Evolutionary conservation across 2,888 invertebrate species (phyloP).

Genomic region (Cartodere bifasciata): DNA sequence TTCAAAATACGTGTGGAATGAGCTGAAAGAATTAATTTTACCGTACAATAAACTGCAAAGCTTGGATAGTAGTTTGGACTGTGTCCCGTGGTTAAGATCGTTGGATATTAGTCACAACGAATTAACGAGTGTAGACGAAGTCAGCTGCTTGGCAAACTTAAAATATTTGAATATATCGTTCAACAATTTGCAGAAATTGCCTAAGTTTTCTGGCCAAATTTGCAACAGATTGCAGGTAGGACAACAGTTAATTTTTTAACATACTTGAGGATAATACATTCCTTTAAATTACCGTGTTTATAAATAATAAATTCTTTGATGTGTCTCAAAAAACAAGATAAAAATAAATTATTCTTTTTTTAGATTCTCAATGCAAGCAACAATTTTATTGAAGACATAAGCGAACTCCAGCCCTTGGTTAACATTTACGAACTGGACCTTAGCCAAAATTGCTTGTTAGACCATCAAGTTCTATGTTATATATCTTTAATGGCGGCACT

Average conservation of each 20-base stretch:
- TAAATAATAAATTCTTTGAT: neutral
- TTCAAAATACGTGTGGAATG: constrained; percentile 48
- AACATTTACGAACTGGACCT: constrained; percentile 47
- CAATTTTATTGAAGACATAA: constrained; percentile 50
- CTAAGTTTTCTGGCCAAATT: constrained; percentile 43
- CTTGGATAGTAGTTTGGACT: constrained; percentile 45
- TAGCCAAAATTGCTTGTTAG: constrained; percentile 48
- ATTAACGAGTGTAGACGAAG: constrained; percentile 39
- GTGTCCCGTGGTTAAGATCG: constrained; percentile 46
- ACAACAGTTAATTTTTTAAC: constrained; percentile 5
- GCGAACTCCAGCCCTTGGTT: constrained; percentile 40
- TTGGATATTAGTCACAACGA: constrained; percentile 54
- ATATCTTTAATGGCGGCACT: constrained; percentile 42
- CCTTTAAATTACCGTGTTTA: neutral
- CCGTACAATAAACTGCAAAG: constrained; percentile 42
- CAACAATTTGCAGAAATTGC: constrained; percentile 45
- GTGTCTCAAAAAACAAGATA: too few relatives aligned
- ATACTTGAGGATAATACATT: constrained; percentile 2
- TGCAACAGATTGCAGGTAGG: constrained; percentile 34
- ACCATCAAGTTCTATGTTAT: constrained; percentile 44
- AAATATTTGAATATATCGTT: constrained; percentile 51
- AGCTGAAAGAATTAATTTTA: constrained; percentile 43
- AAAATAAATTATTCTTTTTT: constrained; percentile 27
- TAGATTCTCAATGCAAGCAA: constrained; percentile 46
- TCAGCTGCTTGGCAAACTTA: constrained; percentile 47